Base-by-base conservation (phyloP, 1,140 invertebrate genomes). In the Sinonovacula constricta region DNA sequence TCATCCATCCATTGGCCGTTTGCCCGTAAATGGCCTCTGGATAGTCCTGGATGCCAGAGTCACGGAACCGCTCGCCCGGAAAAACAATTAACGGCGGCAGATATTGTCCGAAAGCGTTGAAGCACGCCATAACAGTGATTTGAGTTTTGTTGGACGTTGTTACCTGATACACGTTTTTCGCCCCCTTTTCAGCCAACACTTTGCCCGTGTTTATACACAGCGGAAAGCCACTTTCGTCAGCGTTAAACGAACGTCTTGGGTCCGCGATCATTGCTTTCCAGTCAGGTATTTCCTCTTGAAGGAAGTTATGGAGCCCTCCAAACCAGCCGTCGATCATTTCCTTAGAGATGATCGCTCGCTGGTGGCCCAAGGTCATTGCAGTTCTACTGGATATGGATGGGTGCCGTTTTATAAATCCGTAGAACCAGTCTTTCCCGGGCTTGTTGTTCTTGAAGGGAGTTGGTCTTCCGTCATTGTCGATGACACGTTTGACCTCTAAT, bases 201-300 rank as follows among this genome's bases (percentile, higher is more conserved):
- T 53, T 68, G 1, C 45, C 51, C 18, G 45, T 31, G 15, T 68
- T 68, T 2, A 53, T 5, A 31, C 57, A 60, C 18, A 68, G 49
- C 3, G 66, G 66, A n/a, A 68, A 68, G 0, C 66, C 66, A 12
- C 45, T 53, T 54, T 68, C 66, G 28, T 68, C 66, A 12, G 66
- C 66, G 54, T 54, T 68, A 54, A 53, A 68, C n/a, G 5, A 31
- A 7, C 33, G 59, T 22, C 30, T 18, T 22, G 59, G 59, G 12
- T 36, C 59, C 34, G 22, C 34, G 5, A 33, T 22, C 4, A 62
- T 1, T 10, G 31, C 10, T n/a, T 62, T 33, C 2, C n/a, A 36
- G 31, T 62, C 59, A 28, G 36, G 36, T 22, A 66, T 18, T 30
- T 66, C 63, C 28, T 66, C 49, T 49, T 39, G 10, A 22, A 66